Percentiles rank a stretch among this genome's conserved stretches.
Evolutionary conservation across 2,797 vertebrate genomes (phyloP).

Genomic region (Hafferia zeledoni): DNA sequence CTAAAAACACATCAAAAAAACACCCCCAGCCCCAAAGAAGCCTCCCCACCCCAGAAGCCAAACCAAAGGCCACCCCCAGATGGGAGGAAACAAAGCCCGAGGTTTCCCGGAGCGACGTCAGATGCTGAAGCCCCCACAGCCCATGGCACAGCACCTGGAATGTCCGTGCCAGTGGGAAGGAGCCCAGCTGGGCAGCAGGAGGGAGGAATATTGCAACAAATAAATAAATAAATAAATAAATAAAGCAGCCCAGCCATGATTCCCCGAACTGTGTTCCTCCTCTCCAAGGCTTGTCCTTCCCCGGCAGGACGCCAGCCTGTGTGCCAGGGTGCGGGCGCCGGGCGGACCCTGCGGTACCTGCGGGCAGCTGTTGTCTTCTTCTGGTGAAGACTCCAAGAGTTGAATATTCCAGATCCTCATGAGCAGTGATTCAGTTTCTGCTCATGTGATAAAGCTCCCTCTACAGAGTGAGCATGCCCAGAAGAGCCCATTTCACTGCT

Average conservation of each 20-base stretch:
- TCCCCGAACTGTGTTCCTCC: constrained; percentile 39
- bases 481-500: constrained; percentile 76
- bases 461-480: constrained; percentile 77
- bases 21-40: not conserved
- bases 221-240: not conserved
- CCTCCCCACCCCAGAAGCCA: not conserved
- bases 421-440: constrained; percentile 74
- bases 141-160: not conserved
- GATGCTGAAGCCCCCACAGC: not conserved
- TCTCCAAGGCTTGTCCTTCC: constrained; percentile 26
- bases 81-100: not conserved
- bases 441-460: constrained; percentile 76
- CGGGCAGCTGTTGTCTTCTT: constrained; percentile 60
- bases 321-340: constrained; percentile 7
- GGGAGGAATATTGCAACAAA: not conserved
- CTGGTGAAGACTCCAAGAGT: constrained; percentile 72
- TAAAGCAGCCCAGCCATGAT: constrained; percentile 5
- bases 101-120: not conserved
- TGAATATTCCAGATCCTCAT: constrained; percentile 75
- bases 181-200: not conserved
- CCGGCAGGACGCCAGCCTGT: not conserved
- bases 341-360: constrained; percentile 65
- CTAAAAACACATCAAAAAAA: not conserved
- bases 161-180: not conserved
- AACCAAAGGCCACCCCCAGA: not conserved